Conservation (phyloP, 2,113 vertebrate genomes). For the Gasterosteus aculeatus region DNA sequence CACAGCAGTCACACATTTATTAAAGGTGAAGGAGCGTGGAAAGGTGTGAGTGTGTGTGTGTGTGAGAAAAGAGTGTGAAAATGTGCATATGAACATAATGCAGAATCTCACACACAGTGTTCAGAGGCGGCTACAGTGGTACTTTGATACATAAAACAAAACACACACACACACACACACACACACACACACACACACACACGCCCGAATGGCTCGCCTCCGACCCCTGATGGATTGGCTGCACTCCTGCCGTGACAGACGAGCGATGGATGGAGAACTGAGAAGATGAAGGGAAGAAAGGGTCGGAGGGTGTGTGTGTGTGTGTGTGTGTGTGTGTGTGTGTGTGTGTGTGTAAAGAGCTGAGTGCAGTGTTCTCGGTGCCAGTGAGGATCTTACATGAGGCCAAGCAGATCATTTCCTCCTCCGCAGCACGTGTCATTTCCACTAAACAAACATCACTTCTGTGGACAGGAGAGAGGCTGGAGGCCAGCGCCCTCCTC, state of each 20-base stretch:
- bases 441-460: conserved; percentile 75
- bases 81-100: conserved; percentile 59
- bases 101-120: conserved; percentile 20
- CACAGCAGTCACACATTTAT: conserved; percentile 55
- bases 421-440: conserved; percentile 74
- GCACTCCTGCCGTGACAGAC: conserved; percentile 83
- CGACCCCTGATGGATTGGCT: conserved; percentile 85
- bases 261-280: conserved; percentile 79
- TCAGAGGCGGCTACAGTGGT: conserved; percentile 27
- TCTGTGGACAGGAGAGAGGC: conserved; percentile 64
- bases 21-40: conserved; percentile 59
- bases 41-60: conserved; percentile 23
- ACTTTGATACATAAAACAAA: conserved; percentile 50
- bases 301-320: conserved; percentile 14
- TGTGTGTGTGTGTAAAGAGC: conserved; percentile 55
- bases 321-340: conserved; percentile 10
- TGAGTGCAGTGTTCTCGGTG: conserved; percentile 72
- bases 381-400: conserved; percentile 74
- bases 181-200: conserved; percentile 36
- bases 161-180: conserved; percentile 24
- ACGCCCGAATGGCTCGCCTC: conserved; percentile 52
- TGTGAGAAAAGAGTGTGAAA: conserved; percentile 8
- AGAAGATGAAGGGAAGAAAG: conserved; percentile 80
- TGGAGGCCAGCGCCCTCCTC: conserved; percentile 51
- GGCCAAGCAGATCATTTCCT: conserved; percentile 78